Conservation (phyloP, 2,888 invertebrate genomes). For the Acronicta alni region DNA sequence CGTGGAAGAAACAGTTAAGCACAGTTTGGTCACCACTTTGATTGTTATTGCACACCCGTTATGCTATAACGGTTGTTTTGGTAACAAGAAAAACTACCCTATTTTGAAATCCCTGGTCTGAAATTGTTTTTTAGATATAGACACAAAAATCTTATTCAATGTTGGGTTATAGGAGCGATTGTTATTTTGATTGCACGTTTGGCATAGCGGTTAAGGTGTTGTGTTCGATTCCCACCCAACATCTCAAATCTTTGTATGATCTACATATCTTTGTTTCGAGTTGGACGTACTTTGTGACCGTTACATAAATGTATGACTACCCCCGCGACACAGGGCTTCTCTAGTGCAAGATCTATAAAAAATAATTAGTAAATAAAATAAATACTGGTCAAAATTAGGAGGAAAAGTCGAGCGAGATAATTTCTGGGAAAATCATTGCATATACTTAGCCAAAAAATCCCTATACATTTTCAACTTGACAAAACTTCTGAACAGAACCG, state of each 20-base stretch:
- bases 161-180: no score
- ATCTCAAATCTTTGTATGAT: no score
- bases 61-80: constrained; percentile 7
- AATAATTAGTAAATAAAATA: not conserved
- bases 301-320: no score
- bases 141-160: no score
- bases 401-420: not conserved
- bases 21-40: constrained; percentile 7
- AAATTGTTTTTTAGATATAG: no score
- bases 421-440: not conserved
- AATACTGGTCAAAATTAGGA: not conserved
- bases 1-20: constrained; percentile 16
- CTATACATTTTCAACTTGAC: constrained; percentile 15
- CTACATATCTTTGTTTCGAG: no score
- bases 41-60: constrained; percentile 11
- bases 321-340: no score
- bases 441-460: constrained; percentile 2
- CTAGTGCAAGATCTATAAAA: no score
- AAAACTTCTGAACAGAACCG: constrained; percentile 17
- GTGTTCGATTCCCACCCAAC: no score
- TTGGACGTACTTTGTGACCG: no score
- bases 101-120: not conserved
- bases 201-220: no score
- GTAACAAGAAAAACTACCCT: not conserved
- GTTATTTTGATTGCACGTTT: no score